phyloP scores from a whole-genome alignment of 2,888 invertebrate species.

The Diarsia brunnea region DNA sequence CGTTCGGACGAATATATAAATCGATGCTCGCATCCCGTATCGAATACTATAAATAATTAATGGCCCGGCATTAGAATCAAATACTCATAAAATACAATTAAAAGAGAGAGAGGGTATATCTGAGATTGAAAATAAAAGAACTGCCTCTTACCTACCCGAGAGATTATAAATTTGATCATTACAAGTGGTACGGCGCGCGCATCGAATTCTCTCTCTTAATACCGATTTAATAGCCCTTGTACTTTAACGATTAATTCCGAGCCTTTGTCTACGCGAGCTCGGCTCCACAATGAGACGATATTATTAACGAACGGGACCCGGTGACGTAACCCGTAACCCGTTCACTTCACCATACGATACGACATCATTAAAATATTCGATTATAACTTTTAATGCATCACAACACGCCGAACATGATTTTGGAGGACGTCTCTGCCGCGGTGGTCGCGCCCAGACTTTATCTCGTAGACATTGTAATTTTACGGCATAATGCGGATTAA shows the following conservation, averaged over 20 bases:
- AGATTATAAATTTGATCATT: conserved; percentile 90
- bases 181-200: conserved; percentile 87
- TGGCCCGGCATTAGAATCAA: conserved; percentile 90
- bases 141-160: conserved; percentile 87
- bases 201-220: conserved; percentile 86
- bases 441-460: conserved; percentile 70
- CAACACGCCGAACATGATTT: conserved; percentile 56
- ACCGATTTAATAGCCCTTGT: conserved; percentile 86
- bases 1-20: conserved; percentile 84
- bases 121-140: conserved; percentile 88
- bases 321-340: conserved; percentile 42
- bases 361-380: conserved; percentile 70
- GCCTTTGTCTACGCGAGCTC: conserved; percentile 78
- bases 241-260: conserved; percentile 83
- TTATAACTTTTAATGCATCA: conserved; percentile 53
- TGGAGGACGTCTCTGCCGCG: conserved; percentile 67
- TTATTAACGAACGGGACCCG: conserved; percentile 69
- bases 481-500: conserved; percentile 76
- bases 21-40: conserved; percentile 87
- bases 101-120: conserved; percentile 88
- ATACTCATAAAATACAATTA: conserved; percentile 91
- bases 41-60: conserved; percentile 91
- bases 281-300: conserved; percentile 70
- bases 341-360: conserved; percentile 60
- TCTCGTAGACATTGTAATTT: conserved; percentile 80